Conservation (phyloP, 2,113 vertebrate species). For the Centropus unirufus region DNA sequence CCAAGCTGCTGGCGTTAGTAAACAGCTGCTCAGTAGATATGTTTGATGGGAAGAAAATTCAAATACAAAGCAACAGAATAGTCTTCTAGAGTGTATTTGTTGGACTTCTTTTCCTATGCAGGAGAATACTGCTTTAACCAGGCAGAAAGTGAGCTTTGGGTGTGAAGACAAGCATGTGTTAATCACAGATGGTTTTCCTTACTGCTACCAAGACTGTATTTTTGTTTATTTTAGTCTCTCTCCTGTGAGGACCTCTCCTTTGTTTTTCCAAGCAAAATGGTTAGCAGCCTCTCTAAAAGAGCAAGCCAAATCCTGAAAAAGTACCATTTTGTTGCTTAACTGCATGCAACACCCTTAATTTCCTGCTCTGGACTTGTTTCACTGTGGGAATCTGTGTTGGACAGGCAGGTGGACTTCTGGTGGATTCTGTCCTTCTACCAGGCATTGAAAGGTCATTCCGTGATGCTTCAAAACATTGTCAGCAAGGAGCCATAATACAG, state of each 20-base stretch:
- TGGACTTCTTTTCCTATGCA: neutral
- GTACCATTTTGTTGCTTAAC: neutral
- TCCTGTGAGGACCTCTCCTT: neutral
- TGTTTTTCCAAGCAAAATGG: neutral
- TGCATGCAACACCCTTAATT: neutral
- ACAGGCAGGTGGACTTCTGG: neutral
- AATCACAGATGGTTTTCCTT: neutral
- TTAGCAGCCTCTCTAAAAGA: neutral
- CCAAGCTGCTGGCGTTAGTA: neutral
- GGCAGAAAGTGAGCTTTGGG: neutral
- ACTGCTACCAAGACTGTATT: neutral
- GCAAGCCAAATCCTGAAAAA: neutral
- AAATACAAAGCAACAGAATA: neutral
- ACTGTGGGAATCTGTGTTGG: neutral
- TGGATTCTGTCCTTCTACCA: neutral
- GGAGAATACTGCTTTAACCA: neutral
- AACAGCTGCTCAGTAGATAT: neutral
- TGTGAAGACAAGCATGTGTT: neutral
- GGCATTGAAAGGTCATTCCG: neutral
- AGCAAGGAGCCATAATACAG: neutral
- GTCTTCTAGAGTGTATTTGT: neutral
- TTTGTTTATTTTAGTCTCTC: slow-evolving; percentile 20
- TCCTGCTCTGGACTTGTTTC: neutral
- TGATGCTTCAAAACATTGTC: neutral
- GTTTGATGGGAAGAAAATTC: neutral